Base-by-base conservation (phyloP, 1,140 invertebrate species). In the Thalassaphorura encarpata region DNA sequence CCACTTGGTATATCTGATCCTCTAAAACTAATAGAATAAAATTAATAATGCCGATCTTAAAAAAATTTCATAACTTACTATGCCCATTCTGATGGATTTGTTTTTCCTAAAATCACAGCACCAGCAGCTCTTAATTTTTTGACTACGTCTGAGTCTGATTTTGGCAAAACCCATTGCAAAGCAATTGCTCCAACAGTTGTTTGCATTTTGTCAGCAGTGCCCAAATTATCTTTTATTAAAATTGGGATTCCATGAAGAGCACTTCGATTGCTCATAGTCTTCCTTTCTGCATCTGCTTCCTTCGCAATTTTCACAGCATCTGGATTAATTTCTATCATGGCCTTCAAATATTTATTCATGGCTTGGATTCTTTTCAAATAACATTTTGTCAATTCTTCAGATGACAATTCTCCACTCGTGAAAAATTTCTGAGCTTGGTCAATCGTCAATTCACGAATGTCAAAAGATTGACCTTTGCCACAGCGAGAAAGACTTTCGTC, bases 181-280 rank as follows among this genome's bases (percentile, higher is more conserved):
- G 56, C 56, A 21, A 27, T 15, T 31, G 56, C 47, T 2, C 56
- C 56, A 11, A 23, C 33, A 6, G 48, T 52, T 1, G 56, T 58
- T 8, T 58, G 28, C 45, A 49, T 58, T n/a, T 2, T 4, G 27
- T 58, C 51, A 6, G 8, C 16, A 2, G 56, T 54, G 1, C 28
- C 56, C 13, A 56, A 50, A 21, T 41, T 42, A 19, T 49, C 54
- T 21, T 56, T 56, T n/a, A 56, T 28, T 4, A 56, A 39, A 4
- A 56, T 27, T 4, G 54, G 54, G 19, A 56, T 56, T n/a, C 54
- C 54, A 23, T 56, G 54, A 8, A 56, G 8, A 3, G 33, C 5
- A 8, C 54, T 27, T 15, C 29, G 53, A 18, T 2, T 3, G 13
- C 19, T 40, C 21, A 21, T 29, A 5, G 15, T 18, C 3, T 54